Conservation (phyloP, 2,888 invertebrate species). For the Lottia scabra region DNA sequence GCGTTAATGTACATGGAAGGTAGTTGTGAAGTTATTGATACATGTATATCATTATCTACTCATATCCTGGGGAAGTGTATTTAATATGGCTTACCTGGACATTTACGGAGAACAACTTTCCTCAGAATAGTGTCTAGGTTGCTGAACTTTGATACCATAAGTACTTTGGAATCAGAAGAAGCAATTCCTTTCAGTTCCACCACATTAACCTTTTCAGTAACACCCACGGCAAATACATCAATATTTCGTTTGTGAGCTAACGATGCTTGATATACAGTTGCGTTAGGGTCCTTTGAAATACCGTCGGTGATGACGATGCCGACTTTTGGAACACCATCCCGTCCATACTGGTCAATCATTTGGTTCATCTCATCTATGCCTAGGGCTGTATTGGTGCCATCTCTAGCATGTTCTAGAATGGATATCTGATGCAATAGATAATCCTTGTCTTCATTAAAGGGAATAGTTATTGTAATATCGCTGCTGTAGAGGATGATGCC, state of each 20-base stretch:
- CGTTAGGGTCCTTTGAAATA: constrained; percentile 48
- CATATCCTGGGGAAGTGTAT: no score
- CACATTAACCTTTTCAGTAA: constrained; percentile 39
- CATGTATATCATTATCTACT: no score
- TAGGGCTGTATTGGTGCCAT: constrained; percentile 3
- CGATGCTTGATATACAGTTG: constrained; percentile 62
- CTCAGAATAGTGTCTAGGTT: background rate
- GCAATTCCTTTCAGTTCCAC: constrained; percentile 14
- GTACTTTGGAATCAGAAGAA: background rate
- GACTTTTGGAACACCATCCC: constrained; percentile 48
- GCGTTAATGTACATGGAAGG: no score
- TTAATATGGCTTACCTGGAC: background rate
- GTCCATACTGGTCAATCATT: background rate
- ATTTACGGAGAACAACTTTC: background rate
- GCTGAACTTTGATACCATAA: background rate
- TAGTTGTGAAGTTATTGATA: no score
- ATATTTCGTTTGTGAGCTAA: constrained; percentile 56
- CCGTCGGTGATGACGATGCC: constrained; percentile 66
- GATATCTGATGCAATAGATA: background rate
- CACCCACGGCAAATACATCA: constrained; percentile 62
- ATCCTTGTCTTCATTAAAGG: background rate
- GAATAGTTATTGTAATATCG: background rate
- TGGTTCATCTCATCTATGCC: background rate
- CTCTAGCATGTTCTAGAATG: background rate
- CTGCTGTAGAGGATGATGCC: constrained; percentile 6